Conservation (phyloP, 37 sponge, comb jelly and placozoan genomes). For the Cliona cf. orientalis region DNA sequence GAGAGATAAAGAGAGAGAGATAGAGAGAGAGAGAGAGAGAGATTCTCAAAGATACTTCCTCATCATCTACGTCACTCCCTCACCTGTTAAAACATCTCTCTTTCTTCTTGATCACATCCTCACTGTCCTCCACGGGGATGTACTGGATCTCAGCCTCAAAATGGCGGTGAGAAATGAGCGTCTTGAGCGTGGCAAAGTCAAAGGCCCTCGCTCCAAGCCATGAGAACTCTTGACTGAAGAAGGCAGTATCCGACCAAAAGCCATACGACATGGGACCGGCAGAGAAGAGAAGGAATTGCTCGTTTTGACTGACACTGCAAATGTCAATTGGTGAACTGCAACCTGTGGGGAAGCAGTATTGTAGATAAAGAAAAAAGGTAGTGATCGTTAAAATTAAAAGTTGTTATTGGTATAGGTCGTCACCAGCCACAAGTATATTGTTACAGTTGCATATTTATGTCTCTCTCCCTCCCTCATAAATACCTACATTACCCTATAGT, state of each 20-base stretch:
- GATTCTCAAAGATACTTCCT: not conserved
- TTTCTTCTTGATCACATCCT: conserved; percentile 1
- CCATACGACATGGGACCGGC: conserved; percentile 70
- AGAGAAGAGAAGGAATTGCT: conserved; percentile 71
- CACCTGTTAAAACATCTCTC: conserved; percentile 48
- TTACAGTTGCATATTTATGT: too few relatives aligned
- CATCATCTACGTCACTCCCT: not conserved
- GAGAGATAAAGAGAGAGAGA: not conserved
- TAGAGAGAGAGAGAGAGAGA: not conserved
- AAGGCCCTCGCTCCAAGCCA: conserved; percentile 27
- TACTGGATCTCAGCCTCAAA: conserved; percentile 64
- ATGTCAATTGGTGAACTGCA: conserved; percentile 73
- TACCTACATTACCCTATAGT: too few relatives aligned
- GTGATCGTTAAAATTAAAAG: too few relatives aligned
- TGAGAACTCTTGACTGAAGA: conserved; percentile 27
- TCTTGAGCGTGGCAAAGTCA: conserved; percentile 13
- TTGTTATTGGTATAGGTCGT: not conserved
- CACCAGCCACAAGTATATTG: not conserved
- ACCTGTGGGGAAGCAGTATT: conserved; percentile 20
- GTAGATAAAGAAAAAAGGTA: not conserved
- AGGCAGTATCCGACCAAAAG: conserved; percentile 53
- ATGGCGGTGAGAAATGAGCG: conserved; percentile 16
- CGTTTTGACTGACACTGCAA: conserved; percentile 57
- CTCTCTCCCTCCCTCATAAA: too few relatives aligned
- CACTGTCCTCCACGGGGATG: conserved; percentile 43